Percentiles rank a stretch among this genome's conserved stretches.
Evolutionary conservation across 2,797 vertebrate genomes (phyloP).

Genomic region (Acipenser oxyrinchus): DNA sequence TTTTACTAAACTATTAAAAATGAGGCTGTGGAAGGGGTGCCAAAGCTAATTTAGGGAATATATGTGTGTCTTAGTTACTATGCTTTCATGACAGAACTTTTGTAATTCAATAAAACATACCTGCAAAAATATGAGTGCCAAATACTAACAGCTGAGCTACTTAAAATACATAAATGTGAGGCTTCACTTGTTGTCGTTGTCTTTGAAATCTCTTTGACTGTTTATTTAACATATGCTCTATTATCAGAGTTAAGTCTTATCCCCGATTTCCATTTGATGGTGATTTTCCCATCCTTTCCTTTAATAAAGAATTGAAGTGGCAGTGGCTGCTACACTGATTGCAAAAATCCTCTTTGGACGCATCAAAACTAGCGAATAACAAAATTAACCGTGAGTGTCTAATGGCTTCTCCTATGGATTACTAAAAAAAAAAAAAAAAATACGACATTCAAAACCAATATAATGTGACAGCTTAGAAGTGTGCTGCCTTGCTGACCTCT

Average conservation of each 20-base stretch:
- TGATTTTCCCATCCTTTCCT: slow-evolving; percentile 29
- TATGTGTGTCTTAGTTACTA: no score
- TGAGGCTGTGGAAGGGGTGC: no score
- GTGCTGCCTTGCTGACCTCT: not conserved
- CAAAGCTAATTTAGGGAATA: no score
- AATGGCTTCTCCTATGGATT: slow-evolving; percentile 26
- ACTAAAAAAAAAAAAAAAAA: not conserved
- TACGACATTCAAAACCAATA: not conserved
- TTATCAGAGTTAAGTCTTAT: not conserved
- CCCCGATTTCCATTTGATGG: not conserved
- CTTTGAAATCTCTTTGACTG: not conserved
- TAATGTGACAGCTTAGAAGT: not conserved
- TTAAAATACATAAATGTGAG: no score
- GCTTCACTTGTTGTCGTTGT: no score
- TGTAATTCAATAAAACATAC: no score
- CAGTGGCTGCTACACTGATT: slow-evolving; percentile 37
- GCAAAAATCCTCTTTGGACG: slow-evolving; percentile 42
- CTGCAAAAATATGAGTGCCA: no score
- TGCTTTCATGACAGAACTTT: no score
- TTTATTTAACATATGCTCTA: not conserved
- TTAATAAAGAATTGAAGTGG: slow-evolving; percentile 49
- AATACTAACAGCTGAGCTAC: no score
- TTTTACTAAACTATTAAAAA: no score
- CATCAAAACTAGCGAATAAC: slow-evolving; percentile 33
- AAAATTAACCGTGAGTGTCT: slow-evolving; percentile 41